Conservation (phyloP, 2,888 invertebrate species). For the Melieria picta region DNA sequence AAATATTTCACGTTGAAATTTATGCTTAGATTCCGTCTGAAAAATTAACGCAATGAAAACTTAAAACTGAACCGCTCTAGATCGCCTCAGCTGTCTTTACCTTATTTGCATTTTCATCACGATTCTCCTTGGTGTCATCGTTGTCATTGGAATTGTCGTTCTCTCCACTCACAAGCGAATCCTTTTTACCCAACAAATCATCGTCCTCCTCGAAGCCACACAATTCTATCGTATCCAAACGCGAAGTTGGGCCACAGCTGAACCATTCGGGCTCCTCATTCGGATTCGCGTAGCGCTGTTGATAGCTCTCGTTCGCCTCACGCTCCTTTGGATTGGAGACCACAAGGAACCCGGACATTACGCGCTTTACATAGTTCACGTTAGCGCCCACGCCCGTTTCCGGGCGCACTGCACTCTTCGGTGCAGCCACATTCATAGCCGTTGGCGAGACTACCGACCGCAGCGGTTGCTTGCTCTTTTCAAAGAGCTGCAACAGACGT, state of each 20-base stretch:
- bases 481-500: slow-evolving; percentile 27
- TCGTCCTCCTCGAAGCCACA: slow-evolving; percentile 63
- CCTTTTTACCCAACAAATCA: slow-evolving; percentile 35
- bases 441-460: slow-evolving; percentile 4
- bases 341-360: slow-evolving; percentile 58
- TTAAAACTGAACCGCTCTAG: neutral
- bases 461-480: slow-evolving; percentile 21
- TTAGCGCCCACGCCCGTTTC: slow-evolving; percentile 41
- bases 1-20: slow-evolving; percentile 33
- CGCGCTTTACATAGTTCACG: slow-evolving; percentile 61
- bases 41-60: slow-evolving; percentile 7
- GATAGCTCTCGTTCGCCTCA: slow-evolving; percentile 52
- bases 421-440: slow-evolving; percentile 36
- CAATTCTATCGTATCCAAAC: slow-evolving; percentile 62
- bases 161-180: neutral
- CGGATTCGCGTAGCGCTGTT: slow-evolving; percentile 53
- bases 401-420: slow-evolving; percentile 19
- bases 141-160: slow-evolving; percentile 19
- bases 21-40: slow-evolving; percentile 34
- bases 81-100: slow-evolving; percentile 37
- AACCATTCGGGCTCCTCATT: slow-evolving; percentile 64
- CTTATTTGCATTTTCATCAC: slow-evolving; percentile 46
- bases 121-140: slow-evolving; percentile 43
- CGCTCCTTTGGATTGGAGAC: slow-evolving; percentile 58
- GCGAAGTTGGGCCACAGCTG: slow-evolving; percentile 63